Base-by-base conservation (phyloP, 2,888 invertebrate species). In the Sturmia bella region DNA sequence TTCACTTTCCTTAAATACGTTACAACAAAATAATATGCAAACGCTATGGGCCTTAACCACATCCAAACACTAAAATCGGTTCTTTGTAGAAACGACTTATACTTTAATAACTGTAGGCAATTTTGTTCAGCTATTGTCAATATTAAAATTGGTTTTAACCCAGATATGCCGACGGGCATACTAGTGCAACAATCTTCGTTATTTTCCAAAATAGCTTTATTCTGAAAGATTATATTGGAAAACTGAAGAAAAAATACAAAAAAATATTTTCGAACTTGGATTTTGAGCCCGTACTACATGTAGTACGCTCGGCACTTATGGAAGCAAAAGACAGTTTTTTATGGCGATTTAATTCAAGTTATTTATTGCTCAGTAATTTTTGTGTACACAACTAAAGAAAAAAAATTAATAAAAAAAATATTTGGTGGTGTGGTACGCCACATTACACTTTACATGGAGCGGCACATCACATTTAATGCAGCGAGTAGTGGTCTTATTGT, bases 151-250 rank as follows among this genome's bases (percentile, higher is more conserved):
- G 27, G n/a, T n/a, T 45, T 64, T 32, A 66, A 48, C 63, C 63
- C 48, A 63, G 63, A 45, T 48, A 48, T 63, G 48, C 50, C 32
- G 66, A 66, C 50, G 52, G 50, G 52, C 66, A 37, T 50, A 52
- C 66, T 50, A 66, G 32, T 66, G 66, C 21, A 50, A 41, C 66
- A 52, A 66, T 66, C 41, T 66, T 66, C 66, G 19, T 66, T 19
- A 39, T 66, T 52, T 66, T 39, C 17, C 48, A 27, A 43, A 61
- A 61, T 61, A 61, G 45, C 43, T 27, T 43, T 64, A 64, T 57
- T 57, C 39, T 9, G 43, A 24, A 41, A 21, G 41, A 61, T 61
- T 61, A 43, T 61, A 61, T 61, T 41, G 43, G 41, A 61, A 61
- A 61, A 21, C 59, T 41, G 59, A 57, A 21, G 43, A 61, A 43